Percentiles rank a stretch among this genome's conserved stretches.
phyloP scores from a whole-genome alignment of 2,113 vertebrate species.

The Cryptotis parvus region DNA sequence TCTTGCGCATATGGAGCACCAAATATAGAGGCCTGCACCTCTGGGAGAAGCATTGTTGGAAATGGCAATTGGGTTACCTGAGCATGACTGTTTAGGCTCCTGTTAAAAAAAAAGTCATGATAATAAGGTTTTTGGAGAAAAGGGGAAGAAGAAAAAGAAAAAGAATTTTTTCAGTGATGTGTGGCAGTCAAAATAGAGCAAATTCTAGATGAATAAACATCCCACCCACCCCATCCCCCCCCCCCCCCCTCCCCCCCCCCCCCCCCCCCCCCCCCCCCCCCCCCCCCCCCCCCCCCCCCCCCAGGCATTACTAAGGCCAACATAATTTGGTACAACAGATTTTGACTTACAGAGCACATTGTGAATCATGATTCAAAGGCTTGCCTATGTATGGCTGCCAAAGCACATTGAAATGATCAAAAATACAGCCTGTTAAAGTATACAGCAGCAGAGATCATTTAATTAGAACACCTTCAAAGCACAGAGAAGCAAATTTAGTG shows the following conservation, averaged over 20 bases:
- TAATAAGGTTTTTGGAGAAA: background rate
- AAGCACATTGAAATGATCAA: slow-evolving; percentile 43
- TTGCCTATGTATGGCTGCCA: slow-evolving; percentile 20
- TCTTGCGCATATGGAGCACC: too few species aligned
- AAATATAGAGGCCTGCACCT: too few species aligned
- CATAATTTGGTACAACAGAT: background rate
- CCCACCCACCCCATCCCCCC: too few species aligned
- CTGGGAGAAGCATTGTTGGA: too few species aligned
- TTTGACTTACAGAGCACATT: background rate
- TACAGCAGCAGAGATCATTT: slow-evolving; percentile 7
- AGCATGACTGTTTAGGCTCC: too few species aligned
- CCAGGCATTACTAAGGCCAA: background rate
- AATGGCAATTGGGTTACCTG: too few species aligned
- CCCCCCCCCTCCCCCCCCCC: too few species aligned
- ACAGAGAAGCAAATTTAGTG: background rate
- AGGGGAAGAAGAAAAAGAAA: background rate
- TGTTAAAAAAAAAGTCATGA: too few species aligned
- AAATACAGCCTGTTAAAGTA: slow-evolving; percentile 19
- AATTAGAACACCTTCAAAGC: background rate
- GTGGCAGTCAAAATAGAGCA: background rate
- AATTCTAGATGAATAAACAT: background rate
- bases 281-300: too few species aligned
- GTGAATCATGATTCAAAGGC: slow-evolving; percentile 25
- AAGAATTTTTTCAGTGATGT: background rate
- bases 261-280: too few species aligned